phyloP scores from a whole-genome alignment of 2,797 vertebrate species.

The Hyperoplus immaculatus region DNA sequence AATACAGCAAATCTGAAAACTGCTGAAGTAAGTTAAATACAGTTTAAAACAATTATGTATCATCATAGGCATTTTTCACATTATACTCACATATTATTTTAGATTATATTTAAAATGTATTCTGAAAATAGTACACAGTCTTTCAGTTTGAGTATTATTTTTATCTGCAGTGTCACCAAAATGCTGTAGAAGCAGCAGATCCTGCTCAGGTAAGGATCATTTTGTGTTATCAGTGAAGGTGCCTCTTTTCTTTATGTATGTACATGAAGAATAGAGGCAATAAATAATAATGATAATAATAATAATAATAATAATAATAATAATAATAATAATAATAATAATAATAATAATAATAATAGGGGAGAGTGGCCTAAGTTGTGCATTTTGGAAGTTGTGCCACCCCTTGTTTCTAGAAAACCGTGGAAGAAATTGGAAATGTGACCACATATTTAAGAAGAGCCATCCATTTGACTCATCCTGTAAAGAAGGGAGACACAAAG shows the following conservation, averaged over 20 bases:
- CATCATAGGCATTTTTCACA: neutral
- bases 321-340: no score
- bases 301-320: no score
- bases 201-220: neutral
- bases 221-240: neutral
- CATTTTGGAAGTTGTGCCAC: no score
- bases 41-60: neutral
- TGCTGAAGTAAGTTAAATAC: neutral
- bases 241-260: neutral
- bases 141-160: neutral
- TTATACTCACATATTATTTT: no score
- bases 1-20: neutral
- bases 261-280: neutral
- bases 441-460: no score
- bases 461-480: no score
- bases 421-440: no score
- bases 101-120: neutral
- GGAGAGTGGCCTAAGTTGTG: no score
- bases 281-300: no score
- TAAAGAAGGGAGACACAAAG: no score
- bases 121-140: neutral
- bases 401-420: no score
- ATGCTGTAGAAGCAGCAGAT: neutral
- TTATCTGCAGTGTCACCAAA: neutral
- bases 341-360: no score